Base-by-base conservation (phyloP, 53 echinoderm and acorn worm species). In the Temnopleurus reevesii region DNA sequence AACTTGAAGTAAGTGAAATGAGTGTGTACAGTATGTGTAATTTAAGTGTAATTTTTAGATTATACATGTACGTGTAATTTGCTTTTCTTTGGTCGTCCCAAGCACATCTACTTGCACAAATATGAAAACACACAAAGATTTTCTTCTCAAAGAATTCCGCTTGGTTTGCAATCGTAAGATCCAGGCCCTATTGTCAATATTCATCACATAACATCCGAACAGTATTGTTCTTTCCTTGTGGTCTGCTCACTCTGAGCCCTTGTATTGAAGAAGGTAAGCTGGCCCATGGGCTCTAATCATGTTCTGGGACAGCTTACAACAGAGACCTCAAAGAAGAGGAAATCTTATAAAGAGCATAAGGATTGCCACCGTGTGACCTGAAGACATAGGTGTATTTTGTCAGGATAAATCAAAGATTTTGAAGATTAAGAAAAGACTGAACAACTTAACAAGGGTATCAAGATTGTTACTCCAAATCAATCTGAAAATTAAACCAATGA, bases 271-370 rank as follows among this genome's bases (percentile, higher is more conserved):
- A n/a, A 60, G 8, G 60, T 29, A 60, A 60, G 60, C 30, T 12
- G 7, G 43, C 71, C 43, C 41, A 71, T 8, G 23, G 7, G 36
- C 19, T 35, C 35, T 0, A 17, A 21, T 41, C 71, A 38, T 71
- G 43, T n/a, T 71, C 71, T 71, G 71, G 71, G 41, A 71, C 71
- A 71, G 71, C 71, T 43, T 41, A 71, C 18, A n/a, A n/a, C 38
- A 63, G 49, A 15, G 49, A 1, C n/a, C n/a, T 19, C 41, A 71
- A 1, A 63, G 27, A 8, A 58, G 0, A 17, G 2, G 34, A 34
- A 63, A 63, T 63, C 63, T 33, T 58, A 26, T 26, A 33, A 34
- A 34, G n/a, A 35, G 4, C 2, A 19, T 2, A 13, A 19, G 23
- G 23, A 49, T 49, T 58, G 27, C 58, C 27, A 8, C 25, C 21